Percentiles rank a stretch among this genome's conserved stretches.
These are phyloP conservation scores for Misgurnus anguillicaudatus DNA, from an alignment of 2,113 vertebrate species.

Conservation along the genomic window DNA sequence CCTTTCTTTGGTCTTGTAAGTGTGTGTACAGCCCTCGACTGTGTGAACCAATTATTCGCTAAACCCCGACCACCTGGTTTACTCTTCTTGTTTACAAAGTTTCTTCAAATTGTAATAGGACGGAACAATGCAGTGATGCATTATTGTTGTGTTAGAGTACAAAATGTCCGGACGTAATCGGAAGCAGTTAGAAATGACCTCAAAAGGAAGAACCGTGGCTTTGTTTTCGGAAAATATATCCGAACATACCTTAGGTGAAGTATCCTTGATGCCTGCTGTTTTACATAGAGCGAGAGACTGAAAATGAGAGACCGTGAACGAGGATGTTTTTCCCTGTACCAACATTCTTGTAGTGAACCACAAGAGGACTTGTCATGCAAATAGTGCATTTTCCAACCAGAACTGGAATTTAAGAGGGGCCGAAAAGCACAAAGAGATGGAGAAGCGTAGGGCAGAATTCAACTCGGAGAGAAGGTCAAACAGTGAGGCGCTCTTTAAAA, in stretches of 20 bases:
- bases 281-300: conserved; percentile 9
- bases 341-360: conserved; percentile 41
- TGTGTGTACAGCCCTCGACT: neutral
- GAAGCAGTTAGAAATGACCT: conserved; percentile 20
- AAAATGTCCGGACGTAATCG: neutral
- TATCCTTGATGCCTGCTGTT: neutral
- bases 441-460: conserved; percentile 15
- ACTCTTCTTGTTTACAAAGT: conserved; percentile 31
- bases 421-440: neutral
- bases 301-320: neutral
- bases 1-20: neutral
- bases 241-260: conserved; percentile 35
- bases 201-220: conserved; percentile 15
- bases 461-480: conserved; percentile 22
- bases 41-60: conserved; percentile 35
- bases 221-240: neutral
- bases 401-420: conserved; percentile 18
- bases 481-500: neutral
- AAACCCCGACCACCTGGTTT: conserved; percentile 45
- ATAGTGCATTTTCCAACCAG: conserved; percentile 30
- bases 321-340: conserved; percentile 34
- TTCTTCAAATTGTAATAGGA: conserved; percentile 22
- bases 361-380: conserved; percentile 41
- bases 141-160: conserved; percentile 28
- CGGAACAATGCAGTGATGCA: neutral